Evolutionary conservation across 2,113 vertebrate genomes (phyloP), one percentile per base, ranked within the genome.

Genomic region (Tautogolabrus adspersus): DNA sequence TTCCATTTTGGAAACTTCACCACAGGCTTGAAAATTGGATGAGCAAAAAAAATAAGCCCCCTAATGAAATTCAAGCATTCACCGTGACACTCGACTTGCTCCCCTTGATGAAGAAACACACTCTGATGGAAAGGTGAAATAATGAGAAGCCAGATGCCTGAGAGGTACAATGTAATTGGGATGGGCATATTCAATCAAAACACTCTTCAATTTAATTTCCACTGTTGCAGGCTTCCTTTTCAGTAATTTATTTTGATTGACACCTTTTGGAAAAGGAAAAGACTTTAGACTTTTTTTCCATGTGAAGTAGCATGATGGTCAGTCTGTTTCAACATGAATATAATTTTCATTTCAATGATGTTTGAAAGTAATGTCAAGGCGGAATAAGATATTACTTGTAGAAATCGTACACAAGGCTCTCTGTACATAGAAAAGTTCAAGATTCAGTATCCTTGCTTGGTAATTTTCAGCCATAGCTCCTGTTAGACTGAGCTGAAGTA

Each of bases 181-280:
- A 93, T 64, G 70, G 92, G 84, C 92, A 87, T 85, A 82, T 93
- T 93, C 92, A 93, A 93, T 94, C 92, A 93, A 92, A 94, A 87
- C 84, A 83, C 68, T 72, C 81, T 88, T 72, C 88, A 65, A 63
- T 93, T 90, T 90, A 91, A 91, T 94, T 92, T 85, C 71, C 76
- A 54, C 65, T 79, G 69, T 69, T 66, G 58, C 55, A 58, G 67
- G 71, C 61, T 60, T 62, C 71, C 47, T 69, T 78, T n/a, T 66
- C 66, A 65, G 79, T 85, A 87, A 93, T 93, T 91, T 88, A 47
- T 23, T 80, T 84, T 86, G 88, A 92, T 87, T 90, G 86, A 77
- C 87, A 89, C 56, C n/a, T 49, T 75, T 84, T 34, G n/a, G 69
- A 75, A 66, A 78, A 84, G 78, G 68, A 44, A 57, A 26, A 26